Evolutionary conservation across 2,113 vertebrate genomes (phyloP).

Genomic region (Camarhynchus parvulus): DNA sequence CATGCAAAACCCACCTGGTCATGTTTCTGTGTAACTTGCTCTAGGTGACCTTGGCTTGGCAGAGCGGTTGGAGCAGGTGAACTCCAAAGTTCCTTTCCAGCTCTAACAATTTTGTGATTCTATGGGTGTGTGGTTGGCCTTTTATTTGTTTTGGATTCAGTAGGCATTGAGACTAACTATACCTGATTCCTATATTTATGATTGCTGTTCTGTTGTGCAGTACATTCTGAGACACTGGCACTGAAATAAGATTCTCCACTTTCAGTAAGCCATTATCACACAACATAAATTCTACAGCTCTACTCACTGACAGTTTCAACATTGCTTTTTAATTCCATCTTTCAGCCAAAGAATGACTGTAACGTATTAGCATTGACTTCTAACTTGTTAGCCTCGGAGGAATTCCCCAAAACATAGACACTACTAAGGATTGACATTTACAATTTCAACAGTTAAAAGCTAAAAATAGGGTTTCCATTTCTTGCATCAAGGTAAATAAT

Average conservation of each 20-base stretch:
- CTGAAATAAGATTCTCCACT: neutral
- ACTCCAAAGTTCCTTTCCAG: neutral
- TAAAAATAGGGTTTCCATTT: neutral
- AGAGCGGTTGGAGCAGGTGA: neutral
- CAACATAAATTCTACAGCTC: neutral
- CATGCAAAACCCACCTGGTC: neutral
- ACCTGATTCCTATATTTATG: neutral
- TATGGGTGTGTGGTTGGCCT: neutral
- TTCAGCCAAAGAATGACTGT: constrained; percentile 15
- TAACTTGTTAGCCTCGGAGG: constrained; percentile 3
- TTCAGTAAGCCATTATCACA: neutral
- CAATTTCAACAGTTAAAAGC: neutral
- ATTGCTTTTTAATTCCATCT: constrained; percentile 32
- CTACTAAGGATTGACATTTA: neutral
- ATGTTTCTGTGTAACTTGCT: neutral
- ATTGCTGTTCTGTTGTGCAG: neutral
- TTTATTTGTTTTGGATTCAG: neutral
- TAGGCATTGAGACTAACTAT: neutral
- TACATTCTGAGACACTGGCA: neutral
- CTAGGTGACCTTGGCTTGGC: neutral
- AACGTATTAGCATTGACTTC: constrained; percentile 22
- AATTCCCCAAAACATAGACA: neutral
- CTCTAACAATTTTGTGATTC: neutral
- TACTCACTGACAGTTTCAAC: constrained; percentile 11
- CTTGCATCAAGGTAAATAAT: neutral